Evolutionary conservation across 1,140 invertebrate genomes (phyloP).

Genomic region (Agraylea sexmaculata): DNA sequence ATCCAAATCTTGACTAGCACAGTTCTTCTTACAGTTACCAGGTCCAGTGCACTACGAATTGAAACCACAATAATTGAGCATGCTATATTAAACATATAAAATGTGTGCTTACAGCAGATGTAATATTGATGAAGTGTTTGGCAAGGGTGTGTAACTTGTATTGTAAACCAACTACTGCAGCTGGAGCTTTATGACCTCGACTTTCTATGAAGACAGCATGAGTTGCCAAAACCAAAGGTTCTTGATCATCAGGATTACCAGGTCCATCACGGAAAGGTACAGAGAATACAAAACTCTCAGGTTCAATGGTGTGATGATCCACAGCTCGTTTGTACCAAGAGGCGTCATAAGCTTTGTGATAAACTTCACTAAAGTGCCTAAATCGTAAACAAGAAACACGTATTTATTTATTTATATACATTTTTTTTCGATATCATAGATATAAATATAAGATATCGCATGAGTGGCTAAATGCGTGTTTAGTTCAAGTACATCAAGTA

Average conservation of each 20-base stretch:
- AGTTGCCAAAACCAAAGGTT: constrained; percentile 70
- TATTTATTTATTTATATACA: too few relatives aligned
- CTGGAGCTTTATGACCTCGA: constrained; percentile 71
- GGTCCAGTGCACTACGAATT: constrained; percentile 55
- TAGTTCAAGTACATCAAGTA: too few relatives aligned
- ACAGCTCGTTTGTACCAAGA: constrained; percentile 88
- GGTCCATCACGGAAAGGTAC: constrained; percentile 67
- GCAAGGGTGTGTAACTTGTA: constrained; percentile 70
- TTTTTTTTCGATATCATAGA: too few relatives aligned
- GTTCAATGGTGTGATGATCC: constrained; percentile 74
- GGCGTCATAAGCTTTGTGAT: constrained; percentile 75
- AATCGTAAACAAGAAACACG: too few relatives aligned
- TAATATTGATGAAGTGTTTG: constrained; percentile 75
- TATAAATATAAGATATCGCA: too few relatives aligned
- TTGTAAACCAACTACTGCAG: constrained; percentile 80
- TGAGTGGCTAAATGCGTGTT: too few relatives aligned
- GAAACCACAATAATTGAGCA: neutral
- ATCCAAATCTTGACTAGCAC: constrained; percentile 73
- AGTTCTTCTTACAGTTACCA: constrained; percentile 65
- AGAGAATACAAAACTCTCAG: constrained; percentile 84
- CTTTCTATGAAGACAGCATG: constrained; percentile 83
- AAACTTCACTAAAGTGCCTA: constrained; percentile 72
- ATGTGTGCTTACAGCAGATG: constrained; percentile 56
- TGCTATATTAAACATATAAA: neutral
- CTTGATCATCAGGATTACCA: constrained; percentile 23